A percentile compares a stretch with the other conserved stretches of the same genome.
These are phyloP conservation scores for Colletes latitarsis DNA, from an alignment of 1,140 invertebrate genomes.

Conservation along the genomic window DNA sequence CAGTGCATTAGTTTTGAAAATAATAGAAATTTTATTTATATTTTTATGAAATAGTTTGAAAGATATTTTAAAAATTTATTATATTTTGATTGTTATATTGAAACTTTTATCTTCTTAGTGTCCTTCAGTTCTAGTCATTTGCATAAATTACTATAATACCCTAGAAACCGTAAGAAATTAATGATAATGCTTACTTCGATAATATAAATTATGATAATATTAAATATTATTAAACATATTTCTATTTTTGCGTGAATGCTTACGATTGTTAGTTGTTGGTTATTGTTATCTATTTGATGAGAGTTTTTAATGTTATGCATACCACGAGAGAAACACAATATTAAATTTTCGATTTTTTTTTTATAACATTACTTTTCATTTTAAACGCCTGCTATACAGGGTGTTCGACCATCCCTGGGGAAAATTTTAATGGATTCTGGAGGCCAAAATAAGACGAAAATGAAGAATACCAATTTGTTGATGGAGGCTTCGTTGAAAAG, in stretches of 20 bases:
- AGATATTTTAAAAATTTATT: neutral
- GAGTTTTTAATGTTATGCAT: conserved; percentile 78
- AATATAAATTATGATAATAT: conserved; percentile 72
- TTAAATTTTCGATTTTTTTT: conserved; percentile 63
- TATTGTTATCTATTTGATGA: conserved; percentile 80
- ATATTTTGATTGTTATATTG: neutral
- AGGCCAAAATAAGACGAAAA: too few relatives aligned
- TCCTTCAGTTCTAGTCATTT: conserved; percentile 68
- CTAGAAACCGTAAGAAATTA: conserved; percentile 68
- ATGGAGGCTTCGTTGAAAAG: too few relatives aligned
- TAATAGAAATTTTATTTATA: conserved; percentile 11
- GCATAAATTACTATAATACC: conserved; percentile 67
- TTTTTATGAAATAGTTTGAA: conserved; percentile 7
- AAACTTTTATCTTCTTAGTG: conserved; percentile 20
- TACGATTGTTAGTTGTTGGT: conserved; percentile 80
- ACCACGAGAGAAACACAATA: conserved; percentile 62
- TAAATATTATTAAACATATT: conserved; percentile 75
- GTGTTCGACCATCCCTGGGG: too few relatives aligned
- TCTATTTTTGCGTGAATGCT: conserved; percentile 79
- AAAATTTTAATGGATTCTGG: too few relatives aligned
- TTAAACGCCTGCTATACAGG: conserved; percentile 51
- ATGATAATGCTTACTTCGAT: conserved; percentile 73
- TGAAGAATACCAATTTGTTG: too few relatives aligned
- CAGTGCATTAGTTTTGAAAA: neutral
- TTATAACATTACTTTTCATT: conserved; percentile 57